Evolutionary conservation across 1,140 invertebrate species (phyloP), one percentile per base, ranked within the genome.

Genomic region (Lethocerus indicus): DNA sequence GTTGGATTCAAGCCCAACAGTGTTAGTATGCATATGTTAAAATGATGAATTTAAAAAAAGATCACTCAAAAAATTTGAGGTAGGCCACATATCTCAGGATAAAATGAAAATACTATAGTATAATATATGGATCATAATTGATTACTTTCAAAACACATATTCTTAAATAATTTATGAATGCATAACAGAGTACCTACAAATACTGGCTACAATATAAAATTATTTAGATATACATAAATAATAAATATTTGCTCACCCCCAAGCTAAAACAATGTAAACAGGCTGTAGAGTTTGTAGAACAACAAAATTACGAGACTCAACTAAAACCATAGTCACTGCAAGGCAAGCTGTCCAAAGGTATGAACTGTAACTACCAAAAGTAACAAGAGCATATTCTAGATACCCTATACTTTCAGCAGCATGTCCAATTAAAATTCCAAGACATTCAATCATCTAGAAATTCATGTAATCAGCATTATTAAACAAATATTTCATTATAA

Each of bases 271-370:
- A 16, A 76, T 69, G 56, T 91, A 70, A 58, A 75, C 72, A 23
- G 79, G 79, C 61, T 79, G 76, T 0, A 87, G 56, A 53, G 78
- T 77, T 12, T 86, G 63, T 23, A 89, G 78, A 64, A 81, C 88
- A 60, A 81, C 83, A 1, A 86, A 68, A 54, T 85, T 86, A 39
- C 83, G 74, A 48, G 78, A 82, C 62, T 88, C 81, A 24, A 93
- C 65, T 59, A 92, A 79, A 36, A 91, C 73, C 14, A 95, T 61
- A 4, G 78, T 76, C 20, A 86, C 67, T 16, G 88, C 83, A 42
- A 93, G 69, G 47, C 86, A 74, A 14, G 79, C 77, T 0, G 87
- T 87, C 81, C 86, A 92, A 25, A 91, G 67, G 23, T 88, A 68
- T 26, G 81, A 78, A 40, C 81, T 79, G 57, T 85, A 82, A 24